Base-by-base conservation (phyloP, 1,140 invertebrate genomes). In the Rhyacophila brunnea region DNA sequence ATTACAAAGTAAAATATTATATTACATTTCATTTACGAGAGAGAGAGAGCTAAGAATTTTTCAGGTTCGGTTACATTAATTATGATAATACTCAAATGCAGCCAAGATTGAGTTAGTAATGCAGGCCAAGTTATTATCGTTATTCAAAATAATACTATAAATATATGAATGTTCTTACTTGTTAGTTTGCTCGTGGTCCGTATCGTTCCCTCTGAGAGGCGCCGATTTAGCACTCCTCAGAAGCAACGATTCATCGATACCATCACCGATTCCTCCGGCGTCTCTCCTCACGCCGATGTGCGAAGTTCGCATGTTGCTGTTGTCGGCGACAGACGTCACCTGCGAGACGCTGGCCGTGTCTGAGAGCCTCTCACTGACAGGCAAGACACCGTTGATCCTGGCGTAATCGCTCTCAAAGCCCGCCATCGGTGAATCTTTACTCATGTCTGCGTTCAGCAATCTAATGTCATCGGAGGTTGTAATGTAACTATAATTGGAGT, bases 271-370 rank as follows among this genome's bases (percentile, higher is more conserved):
- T 36, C 28, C 38, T 6, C 42, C 42, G 2, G 34, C 18, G 11
- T 53, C 28, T 51, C 60, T 73, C 49, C 58, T 60, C 15, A 60
- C 62, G 36, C 73, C 71, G 28, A 75, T 74, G 51, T 77, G 74
- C 5, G 76, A 74, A 35, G 73, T 75, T 66, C 73, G 66, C 59
- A 77, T 61, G 63, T 77, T 76, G 62, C 70, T 71, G 14, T 42
- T 51, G 20, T 62, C 52, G 2, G 53, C 35, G 4, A 62, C 46
- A 5, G 52, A 18, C 18, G 52, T 56, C 14, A 57, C 52, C 36
- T 56, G 53, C 9, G 59, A 57, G 34, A 63, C 62, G 7, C 50
- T 60, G 1, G 62, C 56, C 13, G 55, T 20, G 15, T 52, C 28
- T 9, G 23, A 28, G 11, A 43, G n/a, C 15, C 40, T 44, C 7